A percentile compares a stretch with the other conserved stretches of the same genome.
Conservation (phyloP, 2,797 vertebrate genomes). For the Pelodytes ibericus region DNA sequence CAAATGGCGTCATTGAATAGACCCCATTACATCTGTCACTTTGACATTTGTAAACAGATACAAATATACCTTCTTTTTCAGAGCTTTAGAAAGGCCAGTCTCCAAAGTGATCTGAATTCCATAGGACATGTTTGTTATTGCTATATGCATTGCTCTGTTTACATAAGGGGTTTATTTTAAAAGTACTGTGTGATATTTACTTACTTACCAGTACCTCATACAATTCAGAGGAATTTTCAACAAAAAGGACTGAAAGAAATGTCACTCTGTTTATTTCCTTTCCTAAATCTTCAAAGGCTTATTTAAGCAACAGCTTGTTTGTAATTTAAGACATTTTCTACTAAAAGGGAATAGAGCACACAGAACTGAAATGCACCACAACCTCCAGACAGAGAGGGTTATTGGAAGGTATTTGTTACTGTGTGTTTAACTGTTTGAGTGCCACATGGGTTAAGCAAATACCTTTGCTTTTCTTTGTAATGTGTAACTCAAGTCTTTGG, state of each 20-base stretch:
- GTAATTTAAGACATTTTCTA: conserved; percentile 48
- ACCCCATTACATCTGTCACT: no score
- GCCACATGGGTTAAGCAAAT: background rate
- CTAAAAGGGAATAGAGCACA: conserved; percentile 20
- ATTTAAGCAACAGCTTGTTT: conserved; percentile 39
- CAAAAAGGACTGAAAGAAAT: conserved; percentile 39
- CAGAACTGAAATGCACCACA: conserved; percentile 31
- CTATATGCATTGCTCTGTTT: conserved; percentile 37
- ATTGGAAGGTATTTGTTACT: conserved; percentile 25
- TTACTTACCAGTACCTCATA: conserved; percentile 25
- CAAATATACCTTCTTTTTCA: background rate
- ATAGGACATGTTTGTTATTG: conserved; percentile 34
- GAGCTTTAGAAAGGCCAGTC: background rate
- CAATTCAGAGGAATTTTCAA: conserved; percentile 36
- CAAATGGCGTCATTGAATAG: no score
- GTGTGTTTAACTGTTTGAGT: background rate
- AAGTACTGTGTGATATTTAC: conserved; percentile 44
- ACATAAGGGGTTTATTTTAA: conserved; percentile 43
- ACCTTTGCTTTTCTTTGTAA: background rate
- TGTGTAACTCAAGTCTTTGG: no score
- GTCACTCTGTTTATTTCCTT: conserved; percentile 47
- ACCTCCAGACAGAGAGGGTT: background rate
- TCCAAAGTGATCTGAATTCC: conserved; percentile 11
- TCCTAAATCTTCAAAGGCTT: conserved; percentile 43
- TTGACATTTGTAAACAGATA: no score